Percentiles rank a stretch among this genome's conserved stretches.
Conservation (phyloP, 2,888 invertebrate genomes). For the Drosophila kuntzei region DNA sequence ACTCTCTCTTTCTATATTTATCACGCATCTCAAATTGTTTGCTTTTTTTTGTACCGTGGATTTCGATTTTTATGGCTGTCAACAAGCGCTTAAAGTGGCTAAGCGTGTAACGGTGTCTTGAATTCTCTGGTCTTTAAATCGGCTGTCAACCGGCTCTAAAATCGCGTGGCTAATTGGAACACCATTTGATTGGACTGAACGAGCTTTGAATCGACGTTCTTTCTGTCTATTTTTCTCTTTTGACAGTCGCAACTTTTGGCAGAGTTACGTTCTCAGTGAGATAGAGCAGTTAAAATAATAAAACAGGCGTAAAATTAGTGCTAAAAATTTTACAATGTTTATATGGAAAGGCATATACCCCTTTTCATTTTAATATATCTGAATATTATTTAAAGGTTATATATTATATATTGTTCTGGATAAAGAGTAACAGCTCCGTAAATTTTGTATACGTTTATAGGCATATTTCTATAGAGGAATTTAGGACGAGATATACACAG, state of each 20-base stretch:
- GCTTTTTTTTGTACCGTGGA: slow-evolving; percentile 23
- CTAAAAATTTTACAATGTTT: too few relatives aligned
- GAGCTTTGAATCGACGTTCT: slow-evolving; percentile 7
- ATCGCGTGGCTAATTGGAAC: slow-evolving; percentile 57
- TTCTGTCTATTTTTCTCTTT: not conserved
- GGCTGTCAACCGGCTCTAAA: slow-evolving; percentile 40
- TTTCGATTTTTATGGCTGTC: slow-evolving; percentile 55
- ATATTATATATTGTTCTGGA: too few relatives aligned
- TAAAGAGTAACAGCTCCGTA: too few relatives aligned
- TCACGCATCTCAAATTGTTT: slow-evolving; percentile 24
- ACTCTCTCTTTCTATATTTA: slow-evolving; percentile 21
- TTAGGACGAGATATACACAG: too few relatives aligned
- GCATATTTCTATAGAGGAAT: too few relatives aligned
- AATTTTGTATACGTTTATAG: too few relatives aligned
- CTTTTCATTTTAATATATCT: too few relatives aligned
- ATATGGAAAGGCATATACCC: too few relatives aligned
- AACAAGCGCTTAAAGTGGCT: slow-evolving; percentile 62
- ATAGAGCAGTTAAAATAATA: not conserved
- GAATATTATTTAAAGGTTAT: too few relatives aligned
- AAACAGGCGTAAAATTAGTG: not conserved
- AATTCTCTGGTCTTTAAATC: slow-evolving; percentile 17
- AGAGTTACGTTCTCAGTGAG: not conserved
- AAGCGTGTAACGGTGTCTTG: slow-evolving; percentile 52
- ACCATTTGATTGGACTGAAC: slow-evolving; percentile 6
- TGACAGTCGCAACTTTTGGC: not conserved